Conservation (phyloP, 2,888 invertebrate genomes). For the Megamerina dolium region DNA sequence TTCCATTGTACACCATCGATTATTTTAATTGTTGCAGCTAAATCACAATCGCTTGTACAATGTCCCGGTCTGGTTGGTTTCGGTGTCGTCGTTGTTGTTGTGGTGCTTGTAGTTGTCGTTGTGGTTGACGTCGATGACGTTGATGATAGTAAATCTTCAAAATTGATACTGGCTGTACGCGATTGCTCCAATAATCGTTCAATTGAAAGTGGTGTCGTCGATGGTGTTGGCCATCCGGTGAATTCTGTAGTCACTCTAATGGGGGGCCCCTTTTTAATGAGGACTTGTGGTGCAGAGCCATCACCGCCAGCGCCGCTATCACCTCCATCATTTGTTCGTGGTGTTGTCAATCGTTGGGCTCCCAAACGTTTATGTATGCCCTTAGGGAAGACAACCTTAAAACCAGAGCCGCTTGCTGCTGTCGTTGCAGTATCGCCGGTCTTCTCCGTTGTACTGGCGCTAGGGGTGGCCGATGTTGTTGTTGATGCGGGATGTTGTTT, state of each 20-base stretch:
- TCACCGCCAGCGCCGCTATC: slow-evolving; percentile 46
- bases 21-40: slow-evolving; percentile 80
- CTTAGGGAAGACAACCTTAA: slow-evolving; percentile 74
- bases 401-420: slow-evolving; percentile 49
- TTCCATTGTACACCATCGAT: slow-evolving; percentile 77
- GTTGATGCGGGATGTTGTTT: slow-evolving; percentile 25
- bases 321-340: slow-evolving; percentile 49
- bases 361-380: slow-evolving; percentile 55
- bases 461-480: slow-evolving; percentile 17
- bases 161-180: slow-evolving; percentile 56
- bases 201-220: slow-evolving; percentile 79
- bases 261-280: slow-evolving; percentile 81
- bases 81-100: slow-evolving; percentile 65
- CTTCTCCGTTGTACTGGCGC: slow-evolving; percentile 18
- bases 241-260: slow-evolving; percentile 82
- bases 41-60: slow-evolving; percentile 72
- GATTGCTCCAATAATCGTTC: slow-evolving; percentile 69
- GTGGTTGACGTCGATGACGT: slow-evolving; percentile 51
- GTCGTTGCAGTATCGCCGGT: slow-evolving; percentile 34
- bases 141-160: slow-evolving; percentile 49
- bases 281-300: slow-evolving; percentile 55
- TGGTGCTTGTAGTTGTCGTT: slow-evolving; percentile 57
- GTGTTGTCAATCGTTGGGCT: slow-evolving; percentile 52
- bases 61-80: slow-evolving; percentile 72
- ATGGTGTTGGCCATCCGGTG: slow-evolving; percentile 85